phyloP scores from a whole-genome alignment of 2,797 vertebrate species.

The Tangara arthus region DNA sequence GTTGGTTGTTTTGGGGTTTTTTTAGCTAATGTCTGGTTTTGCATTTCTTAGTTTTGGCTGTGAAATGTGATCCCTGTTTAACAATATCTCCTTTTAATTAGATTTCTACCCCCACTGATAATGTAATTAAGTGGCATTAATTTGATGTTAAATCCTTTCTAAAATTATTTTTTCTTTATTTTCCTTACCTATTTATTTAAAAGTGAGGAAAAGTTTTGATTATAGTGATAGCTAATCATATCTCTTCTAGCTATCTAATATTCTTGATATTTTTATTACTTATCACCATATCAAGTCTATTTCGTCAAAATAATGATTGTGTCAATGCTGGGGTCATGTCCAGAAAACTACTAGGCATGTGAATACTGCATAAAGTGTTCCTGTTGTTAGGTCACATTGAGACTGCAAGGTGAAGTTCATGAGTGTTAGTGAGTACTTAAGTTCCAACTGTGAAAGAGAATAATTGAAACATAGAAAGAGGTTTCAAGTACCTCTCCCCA shows the following conservation, averaged over 20 bases:
- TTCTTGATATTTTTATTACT: not conserved
- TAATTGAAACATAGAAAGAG: not conserved
- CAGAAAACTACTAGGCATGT: not conserved
- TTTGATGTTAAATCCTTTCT: not conserved
- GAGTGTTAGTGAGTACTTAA: not conserved
- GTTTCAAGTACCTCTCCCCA: not conserved
- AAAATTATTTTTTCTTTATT: not conserved
- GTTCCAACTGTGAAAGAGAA: not conserved
- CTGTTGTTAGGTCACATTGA: not conserved
- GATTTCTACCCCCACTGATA: not conserved
- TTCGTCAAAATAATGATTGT: not conserved
- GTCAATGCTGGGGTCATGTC: not conserved
- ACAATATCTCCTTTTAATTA: constrained; percentile 21
- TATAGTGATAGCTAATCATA: not conserved
- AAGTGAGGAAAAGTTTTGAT: not conserved
- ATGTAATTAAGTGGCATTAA: not conserved
- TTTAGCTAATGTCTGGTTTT: not conserved
- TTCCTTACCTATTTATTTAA: not conserved
- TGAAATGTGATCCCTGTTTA: not conserved
- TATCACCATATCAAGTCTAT: not conserved
- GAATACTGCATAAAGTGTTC: not conserved
- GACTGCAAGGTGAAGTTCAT: not conserved
- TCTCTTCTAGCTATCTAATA: not conserved
- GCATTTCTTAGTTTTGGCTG: constrained; percentile 10
- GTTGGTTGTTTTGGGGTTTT: not conserved